Percentiles rank a stretch among this genome's conserved stretches.
phyloP scores from a whole-genome alignment of 2,888 invertebrate genomes.

The Eristalis pertinax region DNA sequence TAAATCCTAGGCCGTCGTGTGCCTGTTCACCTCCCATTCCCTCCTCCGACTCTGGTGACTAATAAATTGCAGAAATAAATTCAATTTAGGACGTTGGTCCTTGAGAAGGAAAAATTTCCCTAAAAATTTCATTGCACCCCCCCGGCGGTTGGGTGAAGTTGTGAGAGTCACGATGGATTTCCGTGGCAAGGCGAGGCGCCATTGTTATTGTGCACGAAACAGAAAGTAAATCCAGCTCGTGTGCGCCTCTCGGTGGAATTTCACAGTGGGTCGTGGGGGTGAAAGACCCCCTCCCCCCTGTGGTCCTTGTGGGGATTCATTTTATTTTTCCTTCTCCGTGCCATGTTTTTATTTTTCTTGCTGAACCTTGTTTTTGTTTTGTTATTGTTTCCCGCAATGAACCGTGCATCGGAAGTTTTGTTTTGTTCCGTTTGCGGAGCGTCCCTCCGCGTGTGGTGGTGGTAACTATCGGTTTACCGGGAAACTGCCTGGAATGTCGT shows the following conservation, averaged over 20 bases:
- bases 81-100: background rate
- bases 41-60: background rate
- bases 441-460: background rate
- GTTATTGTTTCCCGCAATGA: background rate
- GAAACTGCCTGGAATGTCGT: background rate
- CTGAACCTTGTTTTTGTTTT: background rate
- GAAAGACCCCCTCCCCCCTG: too few relatives aligned
- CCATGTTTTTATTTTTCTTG: background rate
- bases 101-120: background rate
- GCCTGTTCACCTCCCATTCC: background rate
- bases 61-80: conserved; percentile 2
- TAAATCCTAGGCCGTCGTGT: background rate
- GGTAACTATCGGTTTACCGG: background rate
- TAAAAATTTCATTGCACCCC: background rate
- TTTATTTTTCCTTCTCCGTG: background rate
- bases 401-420: background rate
- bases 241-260: background rate
- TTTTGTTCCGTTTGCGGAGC: background rate
- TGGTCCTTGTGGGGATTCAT: background rate
- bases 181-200: background rate
- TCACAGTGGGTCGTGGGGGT: background rate
- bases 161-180: background rate
- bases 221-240: background rate
- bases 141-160: background rate
- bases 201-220: background rate